Percentiles rank a stretch among this genome's conserved stretches.
These are phyloP conservation scores for Melanotaenia parkinsoni DNA, from an alignment of 2,797 vertebrate genomes.

Conservation along the genomic window DNA sequence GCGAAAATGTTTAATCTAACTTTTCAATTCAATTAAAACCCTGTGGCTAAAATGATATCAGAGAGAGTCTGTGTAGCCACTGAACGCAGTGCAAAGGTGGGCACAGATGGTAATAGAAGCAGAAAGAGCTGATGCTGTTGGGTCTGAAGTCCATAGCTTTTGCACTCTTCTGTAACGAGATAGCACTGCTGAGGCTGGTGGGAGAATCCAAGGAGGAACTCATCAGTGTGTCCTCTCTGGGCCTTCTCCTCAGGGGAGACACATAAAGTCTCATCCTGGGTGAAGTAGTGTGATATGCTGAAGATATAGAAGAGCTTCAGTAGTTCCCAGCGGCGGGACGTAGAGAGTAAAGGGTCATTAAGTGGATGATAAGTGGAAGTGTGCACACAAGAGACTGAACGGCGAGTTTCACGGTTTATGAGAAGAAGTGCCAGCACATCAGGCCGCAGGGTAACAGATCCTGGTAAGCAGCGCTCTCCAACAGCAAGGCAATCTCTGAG, in stretches of 20 bases:
- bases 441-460: constrained; percentile 72
- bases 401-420: constrained; percentile 87
- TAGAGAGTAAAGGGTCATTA: constrained; percentile 53
- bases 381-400: constrained; percentile 83
- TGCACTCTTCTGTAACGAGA: constrained; percentile 83
- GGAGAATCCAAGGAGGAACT: constrained; percentile 76
- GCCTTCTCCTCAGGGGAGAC: constrained; percentile 54
- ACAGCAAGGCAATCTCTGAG: constrained; percentile 83
- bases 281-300: constrained; percentile 83
- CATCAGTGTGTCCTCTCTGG: constrained; percentile 63
- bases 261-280: constrained; percentile 66
- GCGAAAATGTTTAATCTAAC: not conserved
- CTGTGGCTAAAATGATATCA: constrained; percentile 72
- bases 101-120: constrained; percentile 82
- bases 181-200: constrained; percentile 89
- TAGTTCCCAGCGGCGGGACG: constrained; percentile 80
- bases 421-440: constrained; percentile 88
- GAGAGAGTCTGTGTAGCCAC: constrained; percentile 85
- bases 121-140: constrained; percentile 87
- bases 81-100: constrained; percentile 85
- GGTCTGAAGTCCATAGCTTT: constrained; percentile 85
- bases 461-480: constrained; percentile 78
- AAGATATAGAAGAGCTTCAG: constrained; percentile 88
- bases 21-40: constrained; percentile 67
- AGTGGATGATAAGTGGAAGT: not conserved